Percentiles rank a stretch among this genome's conserved stretches.
Evolutionary conservation across 2,888 invertebrate genomes (phyloP).

Genomic region (Eledone cirrhosa): DNA sequence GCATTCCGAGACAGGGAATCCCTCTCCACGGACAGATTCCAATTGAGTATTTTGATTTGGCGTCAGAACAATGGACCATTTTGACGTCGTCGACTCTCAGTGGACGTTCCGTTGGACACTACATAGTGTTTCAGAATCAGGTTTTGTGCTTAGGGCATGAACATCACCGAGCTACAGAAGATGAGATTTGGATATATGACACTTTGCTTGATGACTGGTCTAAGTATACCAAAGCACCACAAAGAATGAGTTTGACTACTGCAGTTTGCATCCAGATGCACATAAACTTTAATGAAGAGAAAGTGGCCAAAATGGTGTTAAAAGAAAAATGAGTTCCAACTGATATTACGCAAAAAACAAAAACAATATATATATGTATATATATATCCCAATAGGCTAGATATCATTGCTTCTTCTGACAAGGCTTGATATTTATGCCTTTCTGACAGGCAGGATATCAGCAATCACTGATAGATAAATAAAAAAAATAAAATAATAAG

Average conservation of each 20-base stretch:
- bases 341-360: background rate
- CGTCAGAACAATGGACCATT: constrained; percentile 63
- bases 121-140: constrained; percentile 55
- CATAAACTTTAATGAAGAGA: constrained; percentile 63
- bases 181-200: constrained; percentile 64
- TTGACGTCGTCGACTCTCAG: constrained; percentile 60
- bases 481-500: too few species aligned
- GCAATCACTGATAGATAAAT: too few species aligned
- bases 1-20: constrained; percentile 60
- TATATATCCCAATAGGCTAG: too few species aligned
- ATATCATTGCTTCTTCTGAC: too few species aligned
- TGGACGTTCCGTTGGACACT: constrained; percentile 65
- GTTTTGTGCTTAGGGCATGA: constrained; percentile 64
- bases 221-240: constrained; percentile 60
- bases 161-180: constrained; percentile 63
- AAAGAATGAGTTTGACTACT: constrained; percentile 58
- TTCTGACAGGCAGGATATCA: too few species aligned
- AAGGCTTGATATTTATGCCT: too few species aligned
- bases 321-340: constrained; percentile 50
- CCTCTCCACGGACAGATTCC: constrained; percentile 63
- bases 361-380: too few species aligned
- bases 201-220: constrained; percentile 58
- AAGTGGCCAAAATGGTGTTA: constrained; percentile 55
- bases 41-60: constrained; percentile 60
- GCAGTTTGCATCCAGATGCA: constrained; percentile 57